phyloP scores from a whole-genome alignment of 2,797 vertebrate genomes.

The Loriculus beryllinus region DNA sequence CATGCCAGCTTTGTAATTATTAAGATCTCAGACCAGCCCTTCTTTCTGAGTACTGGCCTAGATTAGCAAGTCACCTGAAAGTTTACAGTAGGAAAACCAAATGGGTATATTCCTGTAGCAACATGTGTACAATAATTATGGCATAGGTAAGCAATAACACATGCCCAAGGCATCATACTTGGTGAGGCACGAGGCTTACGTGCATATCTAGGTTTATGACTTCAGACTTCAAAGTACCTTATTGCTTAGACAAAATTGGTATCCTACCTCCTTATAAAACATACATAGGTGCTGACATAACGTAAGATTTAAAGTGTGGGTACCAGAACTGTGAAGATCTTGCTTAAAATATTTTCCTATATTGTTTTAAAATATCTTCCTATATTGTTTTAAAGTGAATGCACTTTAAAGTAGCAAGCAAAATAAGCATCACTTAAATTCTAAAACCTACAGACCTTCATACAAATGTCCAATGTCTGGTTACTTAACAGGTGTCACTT shows the following conservation, averaged over 20 bases:
- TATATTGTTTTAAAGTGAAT: background rate
- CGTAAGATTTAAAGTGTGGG: background rate
- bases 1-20: background rate
- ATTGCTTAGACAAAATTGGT: conserved; percentile 63
- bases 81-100: conserved; percentile 56
- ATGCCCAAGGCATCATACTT: conserved; percentile 53
- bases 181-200: conserved; percentile 62
- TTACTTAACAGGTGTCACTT: background rate
- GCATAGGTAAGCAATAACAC: conserved; percentile 47
- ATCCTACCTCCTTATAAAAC: background rate
- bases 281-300: background rate
- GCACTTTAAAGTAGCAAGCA: background rate
- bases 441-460: background rate
- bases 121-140: conserved; percentile 44
- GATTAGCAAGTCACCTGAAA: conserved; percentile 41
- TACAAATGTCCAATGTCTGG: background rate
- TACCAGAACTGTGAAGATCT: background rate
- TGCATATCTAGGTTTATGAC: conserved; percentile 33
- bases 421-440: background rate
- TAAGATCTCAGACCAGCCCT: background rate
- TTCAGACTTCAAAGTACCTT: conserved; percentile 61
- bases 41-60: background rate
- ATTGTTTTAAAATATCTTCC: background rate
- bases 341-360: background rate
- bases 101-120: conserved; percentile 50